Evolutionary conservation across 1,140 invertebrate species (phyloP).

Genomic region (Scaptomyza pallida): DNA sequence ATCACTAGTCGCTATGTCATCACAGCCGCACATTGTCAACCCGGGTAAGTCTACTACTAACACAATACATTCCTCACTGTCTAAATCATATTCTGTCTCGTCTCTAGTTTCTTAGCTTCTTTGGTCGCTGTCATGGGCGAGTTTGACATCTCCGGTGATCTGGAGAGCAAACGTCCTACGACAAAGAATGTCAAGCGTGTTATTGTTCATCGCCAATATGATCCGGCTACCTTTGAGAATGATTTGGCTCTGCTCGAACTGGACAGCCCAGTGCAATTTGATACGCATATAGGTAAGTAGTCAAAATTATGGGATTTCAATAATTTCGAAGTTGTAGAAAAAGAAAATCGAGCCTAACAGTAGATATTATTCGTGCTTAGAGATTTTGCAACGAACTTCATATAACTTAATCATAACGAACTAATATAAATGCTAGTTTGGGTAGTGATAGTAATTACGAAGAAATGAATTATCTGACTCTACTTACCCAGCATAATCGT

Average conservation of each 20-base stretch:
- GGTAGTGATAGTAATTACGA: too few species aligned
- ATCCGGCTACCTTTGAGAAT: conserved; percentile 95
- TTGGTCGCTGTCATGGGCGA: conserved; percentile 96
- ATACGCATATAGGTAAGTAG: conserved; percentile 90
- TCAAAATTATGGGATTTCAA: too few species aligned
- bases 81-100: background rate
- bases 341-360: too few species aligned
- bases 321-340: too few species aligned
- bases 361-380: too few species aligned
- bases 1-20: conserved; percentile 93
- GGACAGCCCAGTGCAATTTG: conserved; percentile 92
- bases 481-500: background rate
- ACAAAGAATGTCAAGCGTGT: conserved; percentile 94
- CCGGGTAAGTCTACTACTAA: conserved; percentile 87
- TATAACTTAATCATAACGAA: too few species aligned
- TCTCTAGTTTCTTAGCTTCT: conserved; percentile 92
- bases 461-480: background rate
- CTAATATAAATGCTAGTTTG: too few species aligned
- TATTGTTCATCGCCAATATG: conserved; percentile 94
- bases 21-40: conserved; percentile 97
- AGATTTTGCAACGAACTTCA: too few species aligned
- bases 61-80: background rate
- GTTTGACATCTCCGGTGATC: conserved; percentile 93
- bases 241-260: conserved; percentile 94
- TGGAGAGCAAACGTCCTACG: conserved; percentile 90